Percentiles rank a stretch among this genome's conserved stretches.
Conservation (phyloP, 2,888 invertebrate genomes). For the Petrophora chlorosata region DNA sequence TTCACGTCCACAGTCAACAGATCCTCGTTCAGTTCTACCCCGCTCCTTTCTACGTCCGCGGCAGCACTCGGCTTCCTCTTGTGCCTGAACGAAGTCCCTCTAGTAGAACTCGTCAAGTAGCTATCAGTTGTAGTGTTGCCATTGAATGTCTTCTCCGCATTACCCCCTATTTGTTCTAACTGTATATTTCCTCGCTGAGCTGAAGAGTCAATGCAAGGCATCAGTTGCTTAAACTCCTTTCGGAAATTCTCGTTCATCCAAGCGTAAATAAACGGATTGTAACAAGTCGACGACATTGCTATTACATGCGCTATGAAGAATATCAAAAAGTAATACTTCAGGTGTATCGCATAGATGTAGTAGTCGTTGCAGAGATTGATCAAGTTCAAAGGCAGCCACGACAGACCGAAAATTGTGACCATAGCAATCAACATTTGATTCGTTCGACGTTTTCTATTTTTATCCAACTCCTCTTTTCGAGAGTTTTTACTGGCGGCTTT, state of each 20-base stretch:
- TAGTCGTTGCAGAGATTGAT: slow-evolving; percentile 95
- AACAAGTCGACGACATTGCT: slow-evolving; percentile 98
- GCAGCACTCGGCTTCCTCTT: slow-evolving; percentile 85
- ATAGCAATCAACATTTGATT: slow-evolving; percentile 99
- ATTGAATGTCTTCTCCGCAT: slow-evolving; percentile 89
- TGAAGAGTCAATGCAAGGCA: slow-evolving; percentile 85
- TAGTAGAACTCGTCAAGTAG: slow-evolving; percentile 82
- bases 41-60: slow-evolving; percentile 84
- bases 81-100: slow-evolving; percentile 78
- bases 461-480: slow-evolving; percentile 94
- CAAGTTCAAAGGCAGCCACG: slow-evolving; percentile 96
- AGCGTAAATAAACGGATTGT: slow-evolving; percentile 98
- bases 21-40: slow-evolving; percentile 77
- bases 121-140: slow-evolving; percentile 89
- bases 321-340: slow-evolving; percentile 93
- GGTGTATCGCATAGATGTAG: slow-evolving; percentile 87
- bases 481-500: slow-evolving; percentile 94
- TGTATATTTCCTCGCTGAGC: slow-evolving; percentile 68
- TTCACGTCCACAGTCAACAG: slow-evolving; percentile 74
- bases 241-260: slow-evolving; percentile 99
- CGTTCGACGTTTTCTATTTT: slow-evolving; percentile 94
- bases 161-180: slow-evolving; percentile 80
- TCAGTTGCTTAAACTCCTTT: slow-evolving; percentile 94
- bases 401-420: slow-evolving; percentile 98
- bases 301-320: slow-evolving; percentile 96